Conservation (phyloP, 2,797 vertebrate genomes). For the Vipera latastei region DNA sequence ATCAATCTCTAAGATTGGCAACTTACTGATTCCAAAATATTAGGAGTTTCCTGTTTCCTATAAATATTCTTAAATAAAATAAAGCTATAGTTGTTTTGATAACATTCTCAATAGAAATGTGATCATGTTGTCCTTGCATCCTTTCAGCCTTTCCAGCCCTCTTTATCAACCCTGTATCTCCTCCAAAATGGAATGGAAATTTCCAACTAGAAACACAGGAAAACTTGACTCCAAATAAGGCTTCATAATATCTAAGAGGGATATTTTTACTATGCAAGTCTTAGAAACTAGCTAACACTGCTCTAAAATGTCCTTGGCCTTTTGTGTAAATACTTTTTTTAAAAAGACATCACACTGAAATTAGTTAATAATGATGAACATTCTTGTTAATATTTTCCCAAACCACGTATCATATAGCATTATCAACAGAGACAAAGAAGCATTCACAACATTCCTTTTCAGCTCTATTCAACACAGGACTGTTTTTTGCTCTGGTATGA, state of each 20-base stretch:
- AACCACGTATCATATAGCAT: neutral
- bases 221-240: neutral
- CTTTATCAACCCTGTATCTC: neutral
- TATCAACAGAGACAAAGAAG: neutral
- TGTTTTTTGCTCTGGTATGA: neutral
- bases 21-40: neutral
- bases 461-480: neutral
- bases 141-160: neutral
- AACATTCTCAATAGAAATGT: neutral
- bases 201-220: neutral
- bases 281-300: neutral
- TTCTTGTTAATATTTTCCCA: neutral
- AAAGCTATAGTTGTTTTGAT: neutral
- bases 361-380: neutral
- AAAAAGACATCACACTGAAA: neutral
- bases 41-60: neutral
- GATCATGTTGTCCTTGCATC: neutral
- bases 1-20: neutral
- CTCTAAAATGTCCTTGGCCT: neutral
- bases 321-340: neutral
- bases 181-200: conserved; percentile 14
- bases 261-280: neutral
- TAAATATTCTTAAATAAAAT: neutral
- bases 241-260: neutral
- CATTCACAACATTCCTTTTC: no score